A percentile compares a stretch with the other conserved stretches of the same genome.
Evolutionary conservation across 2,888 invertebrate genomes (phyloP).

Genomic region (Galerucella nymphaeae): DNA sequence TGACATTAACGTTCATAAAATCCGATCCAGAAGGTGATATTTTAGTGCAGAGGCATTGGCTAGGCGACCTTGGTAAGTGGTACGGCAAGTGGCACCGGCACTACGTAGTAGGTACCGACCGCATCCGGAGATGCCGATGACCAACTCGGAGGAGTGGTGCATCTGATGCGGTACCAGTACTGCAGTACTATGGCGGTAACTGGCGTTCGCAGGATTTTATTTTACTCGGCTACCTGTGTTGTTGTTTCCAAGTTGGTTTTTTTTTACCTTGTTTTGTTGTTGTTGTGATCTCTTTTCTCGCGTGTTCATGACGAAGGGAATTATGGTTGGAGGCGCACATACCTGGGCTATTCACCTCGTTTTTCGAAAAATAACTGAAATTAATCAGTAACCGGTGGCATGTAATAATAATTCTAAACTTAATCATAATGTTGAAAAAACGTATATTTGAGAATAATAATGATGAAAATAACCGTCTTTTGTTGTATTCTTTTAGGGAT

Average conservation of each 20-base stretch:
- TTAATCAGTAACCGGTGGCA: background rate
- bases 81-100: conserved; percentile 33
- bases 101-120: conserved; percentile 4
- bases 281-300: conserved; percentile 7
- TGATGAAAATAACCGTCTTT: no score
- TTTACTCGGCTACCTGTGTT: background rate
- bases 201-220: conserved; percentile 1
- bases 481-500: no score
- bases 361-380: background rate
- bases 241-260: background rate
- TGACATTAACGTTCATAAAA: conserved; percentile 1
- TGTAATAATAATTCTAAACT: no score
- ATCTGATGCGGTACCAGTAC: conserved; percentile 33
- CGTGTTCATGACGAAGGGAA: background rate
- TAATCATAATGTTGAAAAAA: background rate
- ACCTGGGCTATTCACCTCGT: conserved; percentile 4
- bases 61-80: conserved; percentile 49
- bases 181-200: conserved; percentile 13
- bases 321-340: conserved; percentile 2
- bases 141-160: conserved; percentile 39
- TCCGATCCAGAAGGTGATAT: conserved; percentile 6
- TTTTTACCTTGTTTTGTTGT: background rate
- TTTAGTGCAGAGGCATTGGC: conserved; percentile 42
- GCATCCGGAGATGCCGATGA: conserved; percentile 50
- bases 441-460: no score